Evolutionary conservation across 2,888 invertebrate genomes (phyloP).

Genomic region (Meganola albula): DNA sequence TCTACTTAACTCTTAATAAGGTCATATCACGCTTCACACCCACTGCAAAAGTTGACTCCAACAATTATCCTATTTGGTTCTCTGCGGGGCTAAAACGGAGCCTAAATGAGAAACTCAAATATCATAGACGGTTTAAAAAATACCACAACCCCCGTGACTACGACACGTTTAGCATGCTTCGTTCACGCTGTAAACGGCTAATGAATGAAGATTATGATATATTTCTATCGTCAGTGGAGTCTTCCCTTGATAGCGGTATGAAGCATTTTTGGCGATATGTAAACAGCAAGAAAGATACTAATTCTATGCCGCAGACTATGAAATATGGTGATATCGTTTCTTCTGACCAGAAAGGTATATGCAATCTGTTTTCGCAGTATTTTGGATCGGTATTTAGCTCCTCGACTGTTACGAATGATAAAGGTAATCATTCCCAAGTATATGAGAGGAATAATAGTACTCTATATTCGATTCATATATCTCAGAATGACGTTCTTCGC

Average conservation of each 20-base stretch:
- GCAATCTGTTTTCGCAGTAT: conserved; percentile 5
- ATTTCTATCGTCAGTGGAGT: neutral
- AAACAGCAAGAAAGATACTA: conserved; percentile 1
- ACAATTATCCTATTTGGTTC: conserved; percentile 9
- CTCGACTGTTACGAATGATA: no score
- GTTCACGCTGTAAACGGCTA: conserved; percentile 1
- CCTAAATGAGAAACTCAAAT: conserved; percentile 1
- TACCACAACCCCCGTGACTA: conserved; percentile 5
- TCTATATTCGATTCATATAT: neutral
- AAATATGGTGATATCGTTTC: neutral
- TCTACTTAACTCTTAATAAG: neutral
- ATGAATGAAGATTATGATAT: neutral
- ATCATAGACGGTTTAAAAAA: conserved; percentile 1
- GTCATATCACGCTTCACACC: neutral
- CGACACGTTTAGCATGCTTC: conserved; percentile 3
- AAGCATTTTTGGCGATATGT: conserved; percentile 7
- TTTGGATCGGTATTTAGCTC: conserved; percentile 4
- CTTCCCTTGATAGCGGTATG: conserved; percentile 1
- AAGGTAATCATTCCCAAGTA: neutral
- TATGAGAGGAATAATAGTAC: neutral
- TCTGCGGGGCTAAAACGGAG: neutral
- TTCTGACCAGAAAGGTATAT: neutral
- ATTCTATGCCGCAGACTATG: conserved; percentile 1
- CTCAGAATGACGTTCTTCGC: neutral
- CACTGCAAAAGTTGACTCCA: neutral